phyloP scores from a whole-genome alignment of 2,888 invertebrate species.

The Drosophila gaucha region DNA sequence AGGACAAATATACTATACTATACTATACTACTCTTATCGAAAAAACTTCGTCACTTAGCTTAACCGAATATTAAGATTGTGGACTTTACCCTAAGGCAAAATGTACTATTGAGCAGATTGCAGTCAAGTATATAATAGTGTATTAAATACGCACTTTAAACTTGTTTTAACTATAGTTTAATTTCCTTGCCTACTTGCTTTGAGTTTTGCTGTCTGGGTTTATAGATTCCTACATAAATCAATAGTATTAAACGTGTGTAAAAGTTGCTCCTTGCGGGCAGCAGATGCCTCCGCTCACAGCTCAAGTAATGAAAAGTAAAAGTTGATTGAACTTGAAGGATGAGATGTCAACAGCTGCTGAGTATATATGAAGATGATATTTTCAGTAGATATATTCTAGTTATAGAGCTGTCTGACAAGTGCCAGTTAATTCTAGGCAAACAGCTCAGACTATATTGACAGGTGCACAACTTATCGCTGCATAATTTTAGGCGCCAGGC shows the following conservation, averaged over 20 bases:
- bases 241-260: slow-evolving; percentile 7
- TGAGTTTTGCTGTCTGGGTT: not conserved
- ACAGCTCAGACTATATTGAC: slow-evolving; percentile 31
- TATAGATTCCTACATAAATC: not conserved
- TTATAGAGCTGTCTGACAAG: slow-evolving; percentile 12
- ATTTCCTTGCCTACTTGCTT: not conserved
- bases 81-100: no score
- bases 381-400: not conserved
- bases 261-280: slow-evolving; percentile 6
- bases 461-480: slow-evolving; percentile 47
- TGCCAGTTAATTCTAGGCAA: slow-evolving; percentile 7
- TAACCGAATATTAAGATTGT: no score
- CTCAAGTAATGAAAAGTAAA: slow-evolving; percentile 15
- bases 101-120: not conserved
- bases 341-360: slow-evolving; percentile 8
- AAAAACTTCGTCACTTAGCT: no score
- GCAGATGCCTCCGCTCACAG: slow-evolving; percentile 1
- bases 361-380: not conserved
- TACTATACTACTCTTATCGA: no score
- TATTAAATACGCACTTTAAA: slow-evolving; percentile 2
- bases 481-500: slow-evolving; percentile 55
- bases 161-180: not conserved
- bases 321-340: slow-evolving; percentile 38
- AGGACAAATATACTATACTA: no score
- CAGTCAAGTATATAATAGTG: not conserved